phyloP scores from a whole-genome alignment of 2,113 vertebrate genomes.

The Arizona elegans region DNA sequence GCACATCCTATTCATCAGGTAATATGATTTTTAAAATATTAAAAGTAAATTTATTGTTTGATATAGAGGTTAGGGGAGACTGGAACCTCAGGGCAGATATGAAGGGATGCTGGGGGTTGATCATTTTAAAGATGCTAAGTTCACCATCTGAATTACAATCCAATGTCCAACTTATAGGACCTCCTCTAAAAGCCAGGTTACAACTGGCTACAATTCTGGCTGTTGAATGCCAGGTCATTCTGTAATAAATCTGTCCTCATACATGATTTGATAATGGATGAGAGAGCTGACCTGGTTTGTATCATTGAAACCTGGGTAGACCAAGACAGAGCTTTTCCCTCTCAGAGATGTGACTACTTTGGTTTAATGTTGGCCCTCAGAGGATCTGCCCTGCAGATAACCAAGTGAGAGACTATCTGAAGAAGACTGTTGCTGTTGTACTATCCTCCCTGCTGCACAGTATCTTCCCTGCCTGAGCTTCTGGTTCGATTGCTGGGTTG shows the following conservation, averaged over 20 bases:
- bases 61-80: background rate
- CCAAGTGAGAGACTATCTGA: background rate
- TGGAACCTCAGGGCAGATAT: background rate
- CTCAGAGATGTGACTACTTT: background rate
- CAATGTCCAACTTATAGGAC: background rate
- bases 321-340: background rate
- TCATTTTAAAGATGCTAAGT: background rate
- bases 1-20: conserved; percentile 83
- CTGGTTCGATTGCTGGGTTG: background rate
- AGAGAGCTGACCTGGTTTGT: background rate
- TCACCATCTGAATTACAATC: background rate
- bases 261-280: background rate
- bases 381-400: background rate
- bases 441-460: too few species aligned
- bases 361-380: background rate
- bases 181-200: background rate
- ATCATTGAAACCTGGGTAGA: background rate
- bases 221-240: background rate
- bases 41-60: background rate
- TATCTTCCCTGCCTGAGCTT: background rate
- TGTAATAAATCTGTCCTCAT: background rate
- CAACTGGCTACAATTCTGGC: background rate
- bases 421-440: background rate
- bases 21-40: conserved; percentile 26
- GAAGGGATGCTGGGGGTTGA: background rate